Evolutionary conservation across 2,888 invertebrate genomes (phyloP).

Genomic region (Tinea pellionella): DNA sequence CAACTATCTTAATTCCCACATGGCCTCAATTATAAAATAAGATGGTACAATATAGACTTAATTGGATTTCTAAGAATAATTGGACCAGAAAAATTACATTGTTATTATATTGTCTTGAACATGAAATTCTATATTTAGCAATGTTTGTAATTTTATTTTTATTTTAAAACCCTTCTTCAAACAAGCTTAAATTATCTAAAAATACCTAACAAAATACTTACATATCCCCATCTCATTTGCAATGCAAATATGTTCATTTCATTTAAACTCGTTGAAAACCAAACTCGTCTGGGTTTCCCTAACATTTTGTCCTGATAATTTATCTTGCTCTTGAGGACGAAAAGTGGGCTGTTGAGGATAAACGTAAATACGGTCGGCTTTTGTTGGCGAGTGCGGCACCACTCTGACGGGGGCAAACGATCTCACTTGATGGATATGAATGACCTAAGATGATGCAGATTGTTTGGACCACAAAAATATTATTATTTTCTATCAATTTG

Average conservation of each 20-base stretch:
- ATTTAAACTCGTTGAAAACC: constrained; percentile 4
- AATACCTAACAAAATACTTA: too few species aligned
- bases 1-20: background rate
- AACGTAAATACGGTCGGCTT: constrained; percentile 13
- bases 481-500: background rate
- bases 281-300: background rate
- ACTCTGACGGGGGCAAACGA: background rate
- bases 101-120: too few species aligned
- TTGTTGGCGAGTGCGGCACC: background rate
- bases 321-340: constrained; percentile 10
- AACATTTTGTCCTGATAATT: constrained; percentile 12
- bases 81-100: too few species aligned
- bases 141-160: too few species aligned
- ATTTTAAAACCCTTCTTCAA: too few species aligned
- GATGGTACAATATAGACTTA: background rate
- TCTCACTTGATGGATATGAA: constrained; percentile 4
- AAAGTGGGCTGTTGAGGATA: constrained; percentile 6
- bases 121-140: too few species aligned
- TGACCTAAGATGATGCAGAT: background rate
- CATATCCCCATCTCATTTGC: background rate
- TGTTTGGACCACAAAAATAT: background rate
- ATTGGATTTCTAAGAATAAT: background rate
- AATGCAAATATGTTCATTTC: constrained; percentile 4
- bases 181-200: too few species aligned
- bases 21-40: background rate